Evolutionary conservation across 2,888 invertebrate species (phyloP), one percentile per base, ranked within the genome.

Genomic region (Dynastes tityus): DNA sequence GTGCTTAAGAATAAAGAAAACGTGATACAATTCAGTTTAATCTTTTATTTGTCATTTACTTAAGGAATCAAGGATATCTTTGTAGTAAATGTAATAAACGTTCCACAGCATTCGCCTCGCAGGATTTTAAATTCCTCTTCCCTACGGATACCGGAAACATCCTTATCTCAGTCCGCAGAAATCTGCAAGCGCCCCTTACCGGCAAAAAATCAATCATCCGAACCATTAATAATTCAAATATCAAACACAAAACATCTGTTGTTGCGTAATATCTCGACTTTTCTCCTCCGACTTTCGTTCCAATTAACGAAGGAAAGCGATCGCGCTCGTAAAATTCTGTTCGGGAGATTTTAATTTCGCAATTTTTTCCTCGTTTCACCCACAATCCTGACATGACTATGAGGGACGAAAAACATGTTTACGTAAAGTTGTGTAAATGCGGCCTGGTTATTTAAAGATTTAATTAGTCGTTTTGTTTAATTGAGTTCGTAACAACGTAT

Each of bases 191-290:
- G 37, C 2, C 11, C 73, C 11, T 58, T 9, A 53, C 40, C 61
- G 73, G 58, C 73, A 37, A 61, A 73, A 73, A 73, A 73, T 73
- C 73, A 61, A 73, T 73, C 73, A 73, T 58, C 73, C 11, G 40
- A 58, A 61, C 58, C 73, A 73, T 73, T 73, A 73, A 73, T 73
- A 73, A 73, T 73, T 73, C 73, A 73, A 73, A 73, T 73, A 73
- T 73, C 73, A 73, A 73, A 40, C 73, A 73, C 73, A 73, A 73
- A 73, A 73, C 73, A 73, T 73, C 73, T 73, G 73, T 73, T 73
- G 73, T 73, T 58, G 61, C 73, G 58, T 40, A 61, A 73, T 73
- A 73, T 73, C 73, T 73, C 73, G 58, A 61, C 73, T 73, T 73
- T 73, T 45, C 73, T 27, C n/a, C 32, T 5, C 5, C 71, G 40